phyloP scores from a whole-genome alignment of 2,888 invertebrate genomes.

The Metellina segmentata region DNA sequence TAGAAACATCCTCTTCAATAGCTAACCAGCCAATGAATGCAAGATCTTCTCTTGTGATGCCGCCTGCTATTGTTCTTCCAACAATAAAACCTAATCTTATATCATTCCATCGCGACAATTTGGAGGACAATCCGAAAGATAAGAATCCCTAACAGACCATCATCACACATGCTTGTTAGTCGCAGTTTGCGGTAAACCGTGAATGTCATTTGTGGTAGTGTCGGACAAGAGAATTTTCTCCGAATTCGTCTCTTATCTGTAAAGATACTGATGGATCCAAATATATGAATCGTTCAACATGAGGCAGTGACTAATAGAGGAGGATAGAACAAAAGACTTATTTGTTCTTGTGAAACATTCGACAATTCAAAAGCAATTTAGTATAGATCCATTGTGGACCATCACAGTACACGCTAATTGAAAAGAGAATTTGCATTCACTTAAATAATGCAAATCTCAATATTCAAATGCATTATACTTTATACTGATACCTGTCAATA shows the following conservation, averaged over 20 bases:
- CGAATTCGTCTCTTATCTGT: neutral
- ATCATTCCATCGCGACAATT: conserved; percentile 13
- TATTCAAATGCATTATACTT: neutral
- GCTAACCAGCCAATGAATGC: neutral
- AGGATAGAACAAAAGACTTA: neutral
- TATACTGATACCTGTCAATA: neutral
- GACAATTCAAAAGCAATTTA: neutral
- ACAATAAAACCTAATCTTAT: conserved; percentile 18
- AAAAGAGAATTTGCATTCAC: neutral
- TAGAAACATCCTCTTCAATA: neutral
- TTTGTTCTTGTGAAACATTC: neutral
- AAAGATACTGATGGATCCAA: neutral
- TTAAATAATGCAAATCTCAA: neutral
- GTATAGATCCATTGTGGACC: neutral
- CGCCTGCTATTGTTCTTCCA: neutral
- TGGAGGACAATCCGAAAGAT: conserved; percentile 15
- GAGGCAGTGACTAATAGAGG: neutral
- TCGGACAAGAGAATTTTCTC: neutral
- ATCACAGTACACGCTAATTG: neutral
- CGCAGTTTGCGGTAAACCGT: neutral
- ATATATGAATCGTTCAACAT: neutral
- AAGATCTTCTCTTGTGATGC: neutral
- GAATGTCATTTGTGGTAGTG: neutral
- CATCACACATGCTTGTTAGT: neutral
- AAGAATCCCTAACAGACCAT: neutral